Conservation (phyloP, 2,888 invertebrate genomes). For the Epicampocera succincta region DNA sequence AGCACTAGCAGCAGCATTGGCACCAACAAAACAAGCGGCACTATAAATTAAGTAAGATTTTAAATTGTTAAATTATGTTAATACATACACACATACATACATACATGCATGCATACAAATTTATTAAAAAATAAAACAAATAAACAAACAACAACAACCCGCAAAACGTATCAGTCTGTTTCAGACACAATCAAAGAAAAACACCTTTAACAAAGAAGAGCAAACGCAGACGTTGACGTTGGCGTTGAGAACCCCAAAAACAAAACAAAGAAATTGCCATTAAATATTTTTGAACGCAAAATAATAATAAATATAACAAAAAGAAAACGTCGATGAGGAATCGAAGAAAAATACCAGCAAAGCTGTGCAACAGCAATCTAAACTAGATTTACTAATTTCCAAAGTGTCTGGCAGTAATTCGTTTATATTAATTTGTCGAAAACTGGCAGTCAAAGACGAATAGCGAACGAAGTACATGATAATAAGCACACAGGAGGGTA, state of each 20-base stretch:
- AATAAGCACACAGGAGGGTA: no score
- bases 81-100: conserved; percentile 36
- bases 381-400: conserved; percentile 36
- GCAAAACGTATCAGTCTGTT: neutral
- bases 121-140: neutral
- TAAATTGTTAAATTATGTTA: conserved; percentile 68
- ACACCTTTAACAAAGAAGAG: conserved; percentile 22
- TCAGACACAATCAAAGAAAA: conserved; percentile 12
- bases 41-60: conserved; percentile 51
- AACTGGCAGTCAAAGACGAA: no score
- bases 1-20: conserved; percentile 9
- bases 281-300: conserved; percentile 18
- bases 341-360: conserved; percentile 56
- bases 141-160: neutral
- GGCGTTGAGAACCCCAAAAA: conserved; percentile 15
- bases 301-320: conserved; percentile 1
- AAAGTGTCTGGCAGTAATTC: conserved; percentile 35
- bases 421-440: conserved; percentile 3
- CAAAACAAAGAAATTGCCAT: conserved; percentile 69
- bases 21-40: conserved; percentile 13
- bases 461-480: no score
- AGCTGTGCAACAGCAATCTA: conserved; percentile 47
- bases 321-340: conserved; percentile 45
- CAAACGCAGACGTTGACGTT: neutral
- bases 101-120: neutral